Percentiles rank a stretch among this genome's conserved stretches.
Evolutionary conservation across 2,888 invertebrate species (phyloP).

Genomic region (Linnaemya vulpina): DNA sequence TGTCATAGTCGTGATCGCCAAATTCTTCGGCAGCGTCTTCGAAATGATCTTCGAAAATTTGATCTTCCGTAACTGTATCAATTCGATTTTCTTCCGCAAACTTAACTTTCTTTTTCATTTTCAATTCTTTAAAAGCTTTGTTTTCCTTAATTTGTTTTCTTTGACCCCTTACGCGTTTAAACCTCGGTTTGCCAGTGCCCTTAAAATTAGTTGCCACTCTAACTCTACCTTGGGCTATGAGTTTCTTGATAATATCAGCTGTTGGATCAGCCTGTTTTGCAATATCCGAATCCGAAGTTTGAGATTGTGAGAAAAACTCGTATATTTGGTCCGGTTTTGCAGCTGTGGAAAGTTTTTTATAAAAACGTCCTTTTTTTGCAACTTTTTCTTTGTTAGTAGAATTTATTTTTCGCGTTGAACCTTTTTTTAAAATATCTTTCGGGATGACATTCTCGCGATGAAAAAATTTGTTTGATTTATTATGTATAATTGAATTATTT

Average conservation of each 20-base stretch:
- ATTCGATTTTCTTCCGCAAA: neutral
- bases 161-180: conserved; percentile 58
- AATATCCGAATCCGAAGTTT: conserved; percentile 76
- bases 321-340: conserved; percentile 73
- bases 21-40: conserved; percentile 17
- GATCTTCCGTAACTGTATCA: conserved; percentile 24
- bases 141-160: conserved; percentile 31
- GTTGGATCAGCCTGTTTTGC: conserved; percentile 75
- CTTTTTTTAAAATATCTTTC: neutral
- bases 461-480: conserved; percentile 67
- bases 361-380: neutral
- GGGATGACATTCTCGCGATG: conserved; percentile 35
- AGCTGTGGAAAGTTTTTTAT: conserved; percentile 31
- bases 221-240: conserved; percentile 84
- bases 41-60: conserved; percentile 32
- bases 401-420: neutral
- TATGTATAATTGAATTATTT: neutral
- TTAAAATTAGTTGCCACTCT: conserved; percentile 84
- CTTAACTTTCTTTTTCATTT: conserved; percentile 17
- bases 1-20: conserved; percentile 34
- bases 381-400: neutral
- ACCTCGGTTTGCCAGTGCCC: conserved; percentile 76
- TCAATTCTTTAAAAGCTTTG: conserved; percentile 25
- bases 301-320: conserved; percentile 79
- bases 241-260: conserved; percentile 78